Base-by-base conservation (phyloP, 2,888 invertebrate species). In the Coenonympha glycerion region DNA sequence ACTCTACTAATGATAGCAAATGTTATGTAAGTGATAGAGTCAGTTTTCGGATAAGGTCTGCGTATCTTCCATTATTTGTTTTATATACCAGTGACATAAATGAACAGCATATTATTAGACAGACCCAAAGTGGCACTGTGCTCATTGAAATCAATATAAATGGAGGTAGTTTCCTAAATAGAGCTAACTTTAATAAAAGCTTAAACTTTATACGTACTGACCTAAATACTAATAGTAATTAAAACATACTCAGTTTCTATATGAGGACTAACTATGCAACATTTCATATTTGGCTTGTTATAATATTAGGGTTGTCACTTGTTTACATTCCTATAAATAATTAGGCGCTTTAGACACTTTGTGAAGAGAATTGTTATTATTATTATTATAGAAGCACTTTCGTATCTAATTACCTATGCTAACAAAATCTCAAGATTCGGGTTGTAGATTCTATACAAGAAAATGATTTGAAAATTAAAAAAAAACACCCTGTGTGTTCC, bases 101-200 rank as follows among this genome's bases (percentile, higher is more conserved):
- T 30, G 58, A 61, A n/a, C n/a, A n/a, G n/a, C n/a, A 66, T 68
- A 67, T 62, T 66, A 72, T 66, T 64, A 65, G 64, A 62, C 68
- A 71, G 64, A 70, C 69, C 69, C 64, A 63, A 69, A 74, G 73
- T 65, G 69, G 61, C 63, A 62, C 58, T 64, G 67, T 63, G 63
- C 57, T 60, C 65, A 55, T 63, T 62, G 58, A 58, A 53, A 50
- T 52, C 52, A 50, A 52, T 57, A 53, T 53, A 44, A 49, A 51
- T 40, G 47, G 41, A 42, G 46, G 37, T 49, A 41, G 50, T 51
- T 47, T 48, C 47, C 30, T 52, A 41, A 37, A 41, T 19, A 26
- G 13, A 37, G 46, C 30, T 19, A 18, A 24, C 37, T 34, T n/a
- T n/a, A 26, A 21, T 26, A 18, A 44, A 45, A 18, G 16, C 34